Evolutionary conservation across 1,140 invertebrate genomes (phyloP).

Genomic region (Megalopta genalis): DNA sequence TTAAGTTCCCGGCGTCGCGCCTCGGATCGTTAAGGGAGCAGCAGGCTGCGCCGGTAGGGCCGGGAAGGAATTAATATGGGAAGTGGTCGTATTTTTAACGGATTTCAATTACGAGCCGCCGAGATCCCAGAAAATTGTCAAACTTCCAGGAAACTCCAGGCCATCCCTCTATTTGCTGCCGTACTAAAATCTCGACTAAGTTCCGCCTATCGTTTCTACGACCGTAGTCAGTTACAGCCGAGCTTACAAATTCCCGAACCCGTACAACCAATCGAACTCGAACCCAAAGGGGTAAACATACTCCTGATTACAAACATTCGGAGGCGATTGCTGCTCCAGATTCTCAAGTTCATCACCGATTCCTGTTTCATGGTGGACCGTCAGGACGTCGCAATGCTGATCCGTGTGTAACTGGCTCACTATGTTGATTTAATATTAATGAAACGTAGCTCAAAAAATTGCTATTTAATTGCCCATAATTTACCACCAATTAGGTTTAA

Average conservation of each 20-base stretch:
- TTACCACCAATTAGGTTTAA: too few relatives aligned
- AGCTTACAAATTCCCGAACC: background rate
- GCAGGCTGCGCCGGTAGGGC: background rate
- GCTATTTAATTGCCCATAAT: too few relatives aligned
- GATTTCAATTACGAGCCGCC: background rate
- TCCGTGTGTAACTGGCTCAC: too few relatives aligned
- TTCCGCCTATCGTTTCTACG: background rate
- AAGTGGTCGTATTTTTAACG: background rate
- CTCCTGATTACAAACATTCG: background rate
- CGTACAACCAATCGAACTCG: background rate
- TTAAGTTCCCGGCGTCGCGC: conserved; percentile 17
- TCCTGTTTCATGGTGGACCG: too few relatives aligned
- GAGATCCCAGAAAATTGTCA: background rate
- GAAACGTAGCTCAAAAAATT: too few relatives aligned
- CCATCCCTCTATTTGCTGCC: background rate
- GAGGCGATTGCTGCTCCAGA: background rate
- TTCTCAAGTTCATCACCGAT: background rate
- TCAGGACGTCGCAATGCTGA: too few relatives aligned
- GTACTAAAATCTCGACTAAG: background rate
- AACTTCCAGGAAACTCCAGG: background rate
- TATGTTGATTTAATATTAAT: too few relatives aligned
- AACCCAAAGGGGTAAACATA: too few relatives aligned
- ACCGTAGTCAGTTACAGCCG: background rate
- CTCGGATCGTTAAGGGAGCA: background rate
- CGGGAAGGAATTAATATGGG: conserved; percentile 15